A percentile compares a stretch with the other conserved stretches of the same genome.
Conservation (phyloP, 2,888 invertebrate genomes). For the Hirtodrosophila duncani region DNA sequence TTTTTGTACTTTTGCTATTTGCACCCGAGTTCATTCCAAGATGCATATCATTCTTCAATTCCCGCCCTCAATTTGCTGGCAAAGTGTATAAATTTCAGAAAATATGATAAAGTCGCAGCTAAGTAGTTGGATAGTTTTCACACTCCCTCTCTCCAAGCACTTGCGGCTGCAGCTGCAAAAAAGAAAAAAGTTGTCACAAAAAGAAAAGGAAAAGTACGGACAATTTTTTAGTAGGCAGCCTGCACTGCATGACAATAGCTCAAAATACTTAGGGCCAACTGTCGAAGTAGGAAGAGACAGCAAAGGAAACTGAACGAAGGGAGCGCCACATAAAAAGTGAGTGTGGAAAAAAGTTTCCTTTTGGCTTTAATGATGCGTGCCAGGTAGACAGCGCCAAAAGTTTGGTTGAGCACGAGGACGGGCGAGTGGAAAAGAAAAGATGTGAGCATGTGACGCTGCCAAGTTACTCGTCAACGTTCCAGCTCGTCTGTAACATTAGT, state of each 20-base stretch:
- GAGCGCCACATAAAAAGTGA: constrained; percentile 39
- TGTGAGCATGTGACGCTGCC: constrained; percentile 24
- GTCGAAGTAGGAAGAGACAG: constrained; percentile 31
- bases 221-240: constrained; percentile 10
- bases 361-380: constrained; percentile 65
- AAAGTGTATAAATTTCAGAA: constrained; percentile 22
- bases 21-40: constrained; percentile 9
- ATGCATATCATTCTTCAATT: constrained; percentile 4
- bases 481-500: constrained; percentile 43
- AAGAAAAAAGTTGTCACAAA: constrained; percentile 44
- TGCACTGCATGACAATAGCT: constrained; percentile 47
- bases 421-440: constrained; percentile 19
- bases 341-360: constrained; percentile 52
- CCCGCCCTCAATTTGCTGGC: not conserved
- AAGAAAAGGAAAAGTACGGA: constrained; percentile 34
- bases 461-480: too few species aligned
- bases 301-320: not conserved
- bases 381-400: constrained; percentile 50
- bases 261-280: constrained; percentile 54
- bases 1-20: constrained; percentile 9
- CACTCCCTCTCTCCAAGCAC: constrained; percentile 12
- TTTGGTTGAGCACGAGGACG: constrained; percentile 19
- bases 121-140: constrained; percentile 25
- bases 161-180: too few species aligned
- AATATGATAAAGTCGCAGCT: constrained; percentile 38